phyloP scores from a whole-genome alignment of 2,113 vertebrate species.

The Progne subis region DNA sequence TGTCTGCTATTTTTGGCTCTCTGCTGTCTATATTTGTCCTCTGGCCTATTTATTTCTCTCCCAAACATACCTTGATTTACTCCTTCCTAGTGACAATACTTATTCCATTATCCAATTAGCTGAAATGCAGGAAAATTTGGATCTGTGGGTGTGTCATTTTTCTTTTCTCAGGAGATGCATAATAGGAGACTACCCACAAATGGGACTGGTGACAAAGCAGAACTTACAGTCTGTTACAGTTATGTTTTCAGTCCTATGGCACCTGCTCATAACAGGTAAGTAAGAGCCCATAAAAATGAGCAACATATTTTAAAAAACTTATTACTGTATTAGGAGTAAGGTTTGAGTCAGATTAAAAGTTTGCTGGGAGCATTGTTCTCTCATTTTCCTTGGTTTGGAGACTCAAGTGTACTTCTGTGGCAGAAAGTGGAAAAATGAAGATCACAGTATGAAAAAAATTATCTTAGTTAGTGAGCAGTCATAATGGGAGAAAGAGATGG shows the following conservation, averaged over 20 bases:
- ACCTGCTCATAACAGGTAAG: background rate
- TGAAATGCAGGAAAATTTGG: slow-evolving; percentile 10
- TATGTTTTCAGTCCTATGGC: background rate
- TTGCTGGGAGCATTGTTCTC: background rate
- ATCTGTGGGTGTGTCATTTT: background rate
- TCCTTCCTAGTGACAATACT: background rate
- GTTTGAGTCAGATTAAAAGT: background rate
- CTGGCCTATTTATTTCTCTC: slow-evolving; percentile 40
- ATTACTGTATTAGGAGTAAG: background rate
- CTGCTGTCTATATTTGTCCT: background rate
- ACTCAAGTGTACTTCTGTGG: background rate
- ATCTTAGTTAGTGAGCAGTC: background rate
- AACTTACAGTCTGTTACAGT: background rate
- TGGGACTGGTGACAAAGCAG: background rate
- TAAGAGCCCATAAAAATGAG: background rate
- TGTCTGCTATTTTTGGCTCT: background rate
- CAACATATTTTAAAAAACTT: background rate
- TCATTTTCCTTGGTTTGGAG: background rate
- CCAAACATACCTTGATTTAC: background rate
- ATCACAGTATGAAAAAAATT: background rate
- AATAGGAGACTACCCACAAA: background rate
- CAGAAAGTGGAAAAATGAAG: background rate
- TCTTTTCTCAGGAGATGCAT: background rate
- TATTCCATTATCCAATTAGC: background rate
- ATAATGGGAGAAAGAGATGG: background rate